A percentile compares a stretch with the other conserved stretches of the same genome.
Evolutionary conservation across 2,888 invertebrate species (phyloP).

Genomic region (Eilema depressum): DNA sequence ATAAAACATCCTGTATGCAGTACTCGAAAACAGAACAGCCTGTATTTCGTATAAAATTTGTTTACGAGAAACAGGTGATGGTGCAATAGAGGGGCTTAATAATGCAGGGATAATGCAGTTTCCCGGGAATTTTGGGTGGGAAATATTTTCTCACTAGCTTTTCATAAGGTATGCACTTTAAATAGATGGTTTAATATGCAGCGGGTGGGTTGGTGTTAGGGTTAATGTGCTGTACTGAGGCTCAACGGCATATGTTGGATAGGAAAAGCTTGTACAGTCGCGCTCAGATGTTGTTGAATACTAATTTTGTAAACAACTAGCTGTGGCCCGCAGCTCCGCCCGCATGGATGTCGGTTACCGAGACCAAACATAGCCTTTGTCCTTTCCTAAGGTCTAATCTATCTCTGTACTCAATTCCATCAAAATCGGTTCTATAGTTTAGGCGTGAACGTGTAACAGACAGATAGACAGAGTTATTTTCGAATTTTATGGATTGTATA

Average conservation of each 20-base stretch:
- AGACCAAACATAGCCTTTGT: no score
- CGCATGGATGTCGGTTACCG: no score
- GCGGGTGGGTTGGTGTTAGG: constrained; percentile 17
- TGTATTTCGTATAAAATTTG: constrained; percentile 46
- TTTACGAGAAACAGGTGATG: constrained; percentile 42
- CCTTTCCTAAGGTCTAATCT: no score
- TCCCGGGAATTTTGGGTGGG: constrained; percentile 26
- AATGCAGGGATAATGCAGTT: constrained; percentile 43
- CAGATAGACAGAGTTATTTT: no score
- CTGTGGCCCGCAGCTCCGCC: no score
- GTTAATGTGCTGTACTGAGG: constrained; percentile 17
- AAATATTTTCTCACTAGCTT: constrained; percentile 13
- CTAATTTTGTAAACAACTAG: no score
- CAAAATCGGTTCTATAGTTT: no score
- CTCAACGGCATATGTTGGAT: neutral
- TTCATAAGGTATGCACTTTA: constrained; percentile 28
- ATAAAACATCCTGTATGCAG: constrained; percentile 30
- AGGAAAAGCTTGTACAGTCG: neutral
- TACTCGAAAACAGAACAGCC: constrained; percentile 28
- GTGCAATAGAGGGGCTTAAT: constrained; percentile 41
- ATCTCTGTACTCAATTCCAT: no score
- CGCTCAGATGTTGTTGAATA: neutral
- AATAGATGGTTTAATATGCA: constrained; percentile 26
- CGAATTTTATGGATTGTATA: no score
- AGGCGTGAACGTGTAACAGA: no score